Conservation (phyloP, 2,797 vertebrate species). For the Cirrhinus mrigala region DNA sequence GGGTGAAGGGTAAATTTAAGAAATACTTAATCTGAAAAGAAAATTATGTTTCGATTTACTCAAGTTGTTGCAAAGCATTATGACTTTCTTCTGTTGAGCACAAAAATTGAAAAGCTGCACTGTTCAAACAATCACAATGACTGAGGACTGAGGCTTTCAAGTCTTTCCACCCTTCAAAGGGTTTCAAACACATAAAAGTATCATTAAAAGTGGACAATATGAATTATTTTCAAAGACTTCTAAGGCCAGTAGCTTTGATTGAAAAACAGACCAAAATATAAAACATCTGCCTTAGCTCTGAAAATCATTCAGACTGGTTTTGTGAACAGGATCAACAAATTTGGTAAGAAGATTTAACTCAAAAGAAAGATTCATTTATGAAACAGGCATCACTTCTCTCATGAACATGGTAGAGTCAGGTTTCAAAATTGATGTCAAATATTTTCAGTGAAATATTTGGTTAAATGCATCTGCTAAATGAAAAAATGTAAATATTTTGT, state of each 20-base stretch:
- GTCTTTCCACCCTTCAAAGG: not conserved
- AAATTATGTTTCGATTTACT: not conserved
- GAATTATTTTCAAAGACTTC: not conserved
- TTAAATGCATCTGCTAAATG: not conserved
- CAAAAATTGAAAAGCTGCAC: not conserved
- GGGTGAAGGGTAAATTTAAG: not conserved
- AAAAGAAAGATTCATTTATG: not conserved
- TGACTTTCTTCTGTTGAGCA: not conserved
- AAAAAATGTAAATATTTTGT: not conserved
- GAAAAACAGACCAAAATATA: not conserved
- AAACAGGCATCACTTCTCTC: not conserved
- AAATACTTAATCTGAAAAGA: not conserved
- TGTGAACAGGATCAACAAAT: not conserved
- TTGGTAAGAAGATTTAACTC: not conserved
- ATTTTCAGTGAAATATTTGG: not conserved
- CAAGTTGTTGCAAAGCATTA: not conserved
- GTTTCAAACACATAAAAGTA: not conserved
- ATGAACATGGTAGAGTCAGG: not conserved
- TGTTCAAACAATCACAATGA: not conserved
- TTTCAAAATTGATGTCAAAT: not conserved
- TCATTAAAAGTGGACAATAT: not conserved
- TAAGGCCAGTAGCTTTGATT: not conserved
- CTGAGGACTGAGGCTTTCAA: not conserved
- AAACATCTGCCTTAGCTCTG: not conserved
- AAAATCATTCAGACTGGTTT: not conserved